phyloP scores from a whole-genome alignment of 2,797 vertebrate genomes.

The Pogonophryne albipinna region DNA sequence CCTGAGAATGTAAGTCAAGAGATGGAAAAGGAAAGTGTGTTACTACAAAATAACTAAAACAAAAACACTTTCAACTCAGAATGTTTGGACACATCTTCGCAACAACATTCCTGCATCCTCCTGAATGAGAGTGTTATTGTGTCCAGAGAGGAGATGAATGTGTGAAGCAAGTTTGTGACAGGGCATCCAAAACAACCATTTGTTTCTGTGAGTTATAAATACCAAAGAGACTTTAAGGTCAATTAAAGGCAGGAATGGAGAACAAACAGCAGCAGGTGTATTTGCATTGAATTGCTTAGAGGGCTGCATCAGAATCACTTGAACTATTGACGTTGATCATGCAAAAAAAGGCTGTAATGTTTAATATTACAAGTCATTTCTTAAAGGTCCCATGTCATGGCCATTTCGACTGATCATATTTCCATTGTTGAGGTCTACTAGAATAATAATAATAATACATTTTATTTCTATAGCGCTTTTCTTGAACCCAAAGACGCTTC shows the following conservation, averaged over 20 bases:
- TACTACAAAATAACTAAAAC: neutral
- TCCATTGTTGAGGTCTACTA: too few relatives aligned
- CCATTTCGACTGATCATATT: too few relatives aligned
- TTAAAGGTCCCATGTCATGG: too few relatives aligned
- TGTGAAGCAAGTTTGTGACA: neutral
- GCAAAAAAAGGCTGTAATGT: neutral
- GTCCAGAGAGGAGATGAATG: constrained; percentile 2
- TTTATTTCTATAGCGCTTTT: too few relatives aligned
- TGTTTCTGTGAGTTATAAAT: too few relatives aligned
- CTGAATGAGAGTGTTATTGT: constrained; percentile 19
- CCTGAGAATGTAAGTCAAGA: neutral
- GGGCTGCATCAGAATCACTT: neutral
- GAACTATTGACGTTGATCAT: neutral
- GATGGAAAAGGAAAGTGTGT: neutral
- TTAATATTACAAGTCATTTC: neutral
- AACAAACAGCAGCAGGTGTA: neutral
- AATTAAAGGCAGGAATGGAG: too few relatives aligned
- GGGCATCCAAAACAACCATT: neutral
- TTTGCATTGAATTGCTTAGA: neutral
- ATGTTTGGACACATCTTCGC: neutral
- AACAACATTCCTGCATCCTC: constrained; percentile 41
- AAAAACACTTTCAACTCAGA: neutral
- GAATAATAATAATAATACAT: too few relatives aligned
- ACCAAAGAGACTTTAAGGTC: neutral
- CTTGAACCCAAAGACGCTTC: too few relatives aligned